These are phyloP conservation scores for Artibeus jamaicensis DNA, from an alignment of 2,797 vertebrate species.

Conservation along the genomic window DNA sequence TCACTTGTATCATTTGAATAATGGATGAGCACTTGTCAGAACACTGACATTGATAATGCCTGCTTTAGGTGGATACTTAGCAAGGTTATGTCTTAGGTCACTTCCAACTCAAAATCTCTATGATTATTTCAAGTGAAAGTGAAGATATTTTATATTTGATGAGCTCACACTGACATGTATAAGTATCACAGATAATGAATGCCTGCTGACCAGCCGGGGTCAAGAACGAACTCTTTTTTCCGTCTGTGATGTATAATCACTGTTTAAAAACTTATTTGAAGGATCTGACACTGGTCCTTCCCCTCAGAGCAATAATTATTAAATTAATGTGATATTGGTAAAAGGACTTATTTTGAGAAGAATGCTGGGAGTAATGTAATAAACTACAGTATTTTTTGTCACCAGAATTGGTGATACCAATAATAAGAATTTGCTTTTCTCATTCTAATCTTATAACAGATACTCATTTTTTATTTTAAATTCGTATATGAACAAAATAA, in stretches of 20 bases:
- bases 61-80: not conserved
- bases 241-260: conserved; percentile 32
- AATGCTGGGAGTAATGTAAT: conserved; percentile 31
- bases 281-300: not conserved
- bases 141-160: conserved; percentile 16
- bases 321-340: conserved; percentile 38
- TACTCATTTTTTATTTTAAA: conserved; percentile 60
- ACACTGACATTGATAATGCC: not conserved
- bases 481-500: conserved; percentile 59
- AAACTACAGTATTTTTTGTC: not conserved
- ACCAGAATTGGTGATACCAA: not conserved
- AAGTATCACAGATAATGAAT: conserved; percentile 41
- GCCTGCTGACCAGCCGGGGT: conserved; percentile 37
- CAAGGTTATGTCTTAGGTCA: conserved; percentile 9
- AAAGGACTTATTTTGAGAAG: conserved; percentile 32
- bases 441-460: conserved; percentile 13
- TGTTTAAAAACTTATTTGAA: conserved; percentile 63
- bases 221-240: conserved; percentile 44
- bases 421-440: conserved; percentile 51
- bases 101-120: conserved; percentile 37
- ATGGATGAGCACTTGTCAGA: conserved; percentile 1
- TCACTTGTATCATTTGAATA: not conserved
- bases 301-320: conserved; percentile 47
- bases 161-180: conserved; percentile 23
- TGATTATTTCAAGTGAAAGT: conserved; percentile 23